These are phyloP conservation scores for Griposia aprilina DNA, from an alignment of 2,888 invertebrate genomes.

Conservation along the genomic window DNA sequence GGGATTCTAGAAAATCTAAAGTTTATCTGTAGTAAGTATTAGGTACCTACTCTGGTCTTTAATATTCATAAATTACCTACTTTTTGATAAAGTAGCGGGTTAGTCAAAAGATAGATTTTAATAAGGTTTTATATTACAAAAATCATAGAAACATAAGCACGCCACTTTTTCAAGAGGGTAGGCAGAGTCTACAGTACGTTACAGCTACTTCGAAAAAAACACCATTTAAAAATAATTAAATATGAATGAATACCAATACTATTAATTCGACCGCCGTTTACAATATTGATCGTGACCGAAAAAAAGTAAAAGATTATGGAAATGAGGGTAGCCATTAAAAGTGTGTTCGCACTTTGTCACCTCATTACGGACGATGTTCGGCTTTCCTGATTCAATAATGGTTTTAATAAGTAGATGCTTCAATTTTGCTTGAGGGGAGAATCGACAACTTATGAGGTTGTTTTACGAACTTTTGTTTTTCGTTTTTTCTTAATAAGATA, in stretches of 20 bases:
- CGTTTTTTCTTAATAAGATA: neutral
- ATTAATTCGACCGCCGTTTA: conserved; percentile 15
- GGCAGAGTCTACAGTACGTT: too few species aligned
- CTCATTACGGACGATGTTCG: conserved; percentile 44
- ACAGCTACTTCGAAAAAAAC: too few species aligned
- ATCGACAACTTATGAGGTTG: neutral
- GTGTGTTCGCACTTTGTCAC: conserved; percentile 56
- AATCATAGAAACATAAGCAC: too few species aligned
- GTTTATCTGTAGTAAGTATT: neutral
- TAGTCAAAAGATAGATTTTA: too few species aligned
- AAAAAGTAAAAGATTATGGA: conserved; percentile 55
- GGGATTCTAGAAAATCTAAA: conserved; percentile 5
- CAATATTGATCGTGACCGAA: conserved; percentile 40
- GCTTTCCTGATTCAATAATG: conserved; percentile 52
- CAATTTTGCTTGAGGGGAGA: conserved; percentile 8
- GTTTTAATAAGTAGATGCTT: conserved; percentile 17
- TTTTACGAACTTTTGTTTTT: neutral
- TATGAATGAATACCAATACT: conserved; percentile 36
- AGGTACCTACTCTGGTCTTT: neutral
- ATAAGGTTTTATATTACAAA: too few species aligned
- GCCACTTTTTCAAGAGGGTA: too few species aligned
- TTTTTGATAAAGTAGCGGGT: too few species aligned
- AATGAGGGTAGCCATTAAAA: conserved; percentile 53
- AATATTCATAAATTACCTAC: neutral
- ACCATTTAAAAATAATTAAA: neutral